These are phyloP conservation scores for Parascotia fuliginaria DNA, from an alignment of 2,888 invertebrate species.

Conservation along the genomic window DNA sequence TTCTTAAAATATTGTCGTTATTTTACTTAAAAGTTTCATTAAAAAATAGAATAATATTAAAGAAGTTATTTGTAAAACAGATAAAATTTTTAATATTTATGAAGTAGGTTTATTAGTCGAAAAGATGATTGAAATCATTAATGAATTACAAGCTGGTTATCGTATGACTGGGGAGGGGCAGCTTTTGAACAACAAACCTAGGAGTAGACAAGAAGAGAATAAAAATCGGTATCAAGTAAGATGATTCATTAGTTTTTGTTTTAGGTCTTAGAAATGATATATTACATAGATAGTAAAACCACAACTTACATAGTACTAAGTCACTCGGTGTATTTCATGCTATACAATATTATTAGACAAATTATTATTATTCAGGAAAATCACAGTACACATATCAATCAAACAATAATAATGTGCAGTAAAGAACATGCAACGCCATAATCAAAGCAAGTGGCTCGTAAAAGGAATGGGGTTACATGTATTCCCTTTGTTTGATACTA, in stretches of 20 bases:
- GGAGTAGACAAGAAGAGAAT: neutral
- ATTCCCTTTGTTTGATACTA: conserved; percentile 20
- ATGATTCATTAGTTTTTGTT: neutral
- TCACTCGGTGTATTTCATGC: conserved; percentile 43
- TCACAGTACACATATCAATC: conserved; percentile 40
- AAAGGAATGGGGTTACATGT: conserved; percentile 26
- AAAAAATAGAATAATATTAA: too few species aligned
- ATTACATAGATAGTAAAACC: conserved; percentile 11
- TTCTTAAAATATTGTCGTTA: neutral
- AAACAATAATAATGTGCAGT: conserved; percentile 44
- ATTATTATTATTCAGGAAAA: conserved; percentile 40
- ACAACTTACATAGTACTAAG: conserved; percentile 41
- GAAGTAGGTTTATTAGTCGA: neutral
- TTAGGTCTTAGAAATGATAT: neutral
- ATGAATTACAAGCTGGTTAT: conserved; percentile 23
- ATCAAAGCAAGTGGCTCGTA: conserved; percentile 63
- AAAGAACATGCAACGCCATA: conserved; percentile 71
- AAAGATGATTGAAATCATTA: conserved; percentile 16
- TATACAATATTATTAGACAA: conserved; percentile 34
- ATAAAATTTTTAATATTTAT: conserved; percentile 1
- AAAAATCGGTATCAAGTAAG: neutral
- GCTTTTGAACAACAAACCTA: neutral
- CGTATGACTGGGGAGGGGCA: conserved; percentile 25
- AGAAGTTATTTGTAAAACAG: conserved; percentile 14
- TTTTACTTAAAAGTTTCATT: neutral